These are phyloP conservation scores for Triops cancriformis DNA, from an alignment of 1,140 invertebrate species.

Conservation along the genomic window DNA sequence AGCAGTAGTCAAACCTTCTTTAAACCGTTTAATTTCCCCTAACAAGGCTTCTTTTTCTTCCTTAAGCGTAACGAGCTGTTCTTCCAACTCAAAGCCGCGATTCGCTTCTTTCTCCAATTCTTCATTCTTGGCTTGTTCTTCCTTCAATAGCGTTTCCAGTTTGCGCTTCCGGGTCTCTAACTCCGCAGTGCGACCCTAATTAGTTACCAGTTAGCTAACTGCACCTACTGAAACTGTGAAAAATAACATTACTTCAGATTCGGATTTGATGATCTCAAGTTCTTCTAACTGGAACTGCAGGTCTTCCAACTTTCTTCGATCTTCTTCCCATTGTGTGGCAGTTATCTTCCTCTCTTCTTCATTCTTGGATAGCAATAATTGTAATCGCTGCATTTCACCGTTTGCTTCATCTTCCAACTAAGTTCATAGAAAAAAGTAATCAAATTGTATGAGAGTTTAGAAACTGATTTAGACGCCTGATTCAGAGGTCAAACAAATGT, in stretches of 20 bases:
- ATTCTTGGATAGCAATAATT: slow-evolving; percentile 44
- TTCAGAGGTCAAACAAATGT: too few species aligned
- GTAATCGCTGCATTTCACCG: slow-evolving; percentile 38
- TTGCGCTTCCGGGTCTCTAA: slow-evolving; percentile 36
- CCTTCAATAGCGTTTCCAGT: slow-evolving; percentile 44
- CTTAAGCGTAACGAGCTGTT: slow-evolving; percentile 32
- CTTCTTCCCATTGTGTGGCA: slow-evolving; percentile 64
- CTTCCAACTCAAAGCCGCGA: slow-evolving; percentile 48
- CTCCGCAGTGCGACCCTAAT: slow-evolving; percentile 30
- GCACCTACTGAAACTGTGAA: neutral
- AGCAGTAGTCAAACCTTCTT: slow-evolving; percentile 11
- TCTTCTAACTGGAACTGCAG: slow-evolving; percentile 85
- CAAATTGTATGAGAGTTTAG: too few species aligned
- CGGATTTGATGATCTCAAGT: slow-evolving; percentile 65
- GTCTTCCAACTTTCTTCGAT: slow-evolving; percentile 81
- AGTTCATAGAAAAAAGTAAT: slow-evolving; percentile 18
- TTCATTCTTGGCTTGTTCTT: slow-evolving; percentile 43
- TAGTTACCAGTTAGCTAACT: neutral
- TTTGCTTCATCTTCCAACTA: slow-evolving; percentile 45
- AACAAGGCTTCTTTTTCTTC: slow-evolving; percentile 29
- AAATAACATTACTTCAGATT: slow-evolving; percentile 58
- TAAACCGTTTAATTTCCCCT: slow-evolving; percentile 28
- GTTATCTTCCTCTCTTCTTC: slow-evolving; percentile 58
- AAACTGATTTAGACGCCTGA: too few species aligned
- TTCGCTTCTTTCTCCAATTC: slow-evolving; percentile 45